A percentile compares a stretch with the other conserved stretches of the same genome.
These are phyloP conservation scores for Tigriopus californicus DNA, from an alignment of 2,888 invertebrate species.

Conservation along the genomic window DNA sequence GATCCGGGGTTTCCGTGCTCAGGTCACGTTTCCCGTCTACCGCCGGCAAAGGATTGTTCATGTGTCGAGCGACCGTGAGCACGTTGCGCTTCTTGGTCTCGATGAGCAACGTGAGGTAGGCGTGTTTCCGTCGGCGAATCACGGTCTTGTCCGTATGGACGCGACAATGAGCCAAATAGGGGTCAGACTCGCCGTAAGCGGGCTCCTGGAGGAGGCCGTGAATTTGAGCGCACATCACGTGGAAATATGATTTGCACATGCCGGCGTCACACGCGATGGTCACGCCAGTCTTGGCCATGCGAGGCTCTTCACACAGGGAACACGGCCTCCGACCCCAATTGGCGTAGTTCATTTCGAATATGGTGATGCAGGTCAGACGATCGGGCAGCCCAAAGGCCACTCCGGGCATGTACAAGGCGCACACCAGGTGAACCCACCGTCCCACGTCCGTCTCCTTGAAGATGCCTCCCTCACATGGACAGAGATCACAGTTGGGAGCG, in stretches of 20 bases:
- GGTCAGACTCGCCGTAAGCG: conserved; percentile 74
- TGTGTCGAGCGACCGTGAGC: neutral
- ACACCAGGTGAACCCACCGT: conserved; percentile 94
- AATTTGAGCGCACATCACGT: conserved; percentile 60
- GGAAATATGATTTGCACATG: conserved; percentile 90
- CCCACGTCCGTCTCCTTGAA: conserved; percentile 87
- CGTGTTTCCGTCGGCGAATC: conserved; percentile 35
- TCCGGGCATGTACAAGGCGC: conserved; percentile 90
- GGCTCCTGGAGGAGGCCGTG: conserved; percentile 83
- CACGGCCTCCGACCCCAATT: conserved; percentile 90
- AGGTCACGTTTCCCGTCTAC: neutral
- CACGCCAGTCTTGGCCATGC: conserved; percentile 63
- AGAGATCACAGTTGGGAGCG: conserved; percentile 57
- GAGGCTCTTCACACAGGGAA: conserved; percentile 37
- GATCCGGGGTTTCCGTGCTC: conserved; percentile 1
- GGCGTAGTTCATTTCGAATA: conserved; percentile 93
- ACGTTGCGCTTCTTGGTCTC: conserved; percentile 7
- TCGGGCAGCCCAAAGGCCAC: conserved; percentile 84
- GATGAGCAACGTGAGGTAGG: neutral
- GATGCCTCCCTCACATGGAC: conserved; percentile 52
- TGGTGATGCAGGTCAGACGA: conserved; percentile 64
- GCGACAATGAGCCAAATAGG: conserved; percentile 90
- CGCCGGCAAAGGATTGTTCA: neutral
- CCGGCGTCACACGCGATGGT: conserved; percentile 96
- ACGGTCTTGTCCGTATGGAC: conserved; percentile 80